Evolutionary conservation across 2,888 invertebrate species (phyloP).

Genomic region (Eumerus sabulonum): DNA sequence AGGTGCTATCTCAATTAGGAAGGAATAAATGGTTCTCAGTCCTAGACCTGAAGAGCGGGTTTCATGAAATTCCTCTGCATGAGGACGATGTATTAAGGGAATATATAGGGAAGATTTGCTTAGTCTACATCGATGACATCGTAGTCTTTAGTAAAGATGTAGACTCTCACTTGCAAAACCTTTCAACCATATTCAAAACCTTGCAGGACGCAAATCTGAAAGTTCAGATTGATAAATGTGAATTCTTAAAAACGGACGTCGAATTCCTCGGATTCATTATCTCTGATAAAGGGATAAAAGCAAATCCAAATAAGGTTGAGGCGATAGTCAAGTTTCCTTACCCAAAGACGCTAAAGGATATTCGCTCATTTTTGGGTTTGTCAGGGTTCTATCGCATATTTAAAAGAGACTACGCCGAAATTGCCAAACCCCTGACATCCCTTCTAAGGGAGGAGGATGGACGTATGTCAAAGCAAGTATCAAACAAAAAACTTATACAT

Average conservation of each 20-base stretch:
- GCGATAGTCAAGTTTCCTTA: constrained; percentile 34
- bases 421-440: background rate
- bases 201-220: constrained; percentile 26
- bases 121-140: constrained; percentile 10
- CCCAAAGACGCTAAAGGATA: constrained; percentile 44
- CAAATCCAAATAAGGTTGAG: constrained; percentile 36
- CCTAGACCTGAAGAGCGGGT: constrained; percentile 33
- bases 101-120: background rate
- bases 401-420: background rate
- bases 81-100: constrained; percentile 9
- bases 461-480: background rate
- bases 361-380: constrained; percentile 30
- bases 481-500: too few relatives aligned
- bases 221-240: constrained; percentile 50
- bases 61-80: constrained; percentile 28
- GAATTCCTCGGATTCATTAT: constrained; percentile 52
- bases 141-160: constrained; percentile 23
- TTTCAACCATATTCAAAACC: constrained; percentile 34
- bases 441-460: background rate
- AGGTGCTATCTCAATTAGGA: constrained; percentile 25
- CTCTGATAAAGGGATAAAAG: constrained; percentile 52
- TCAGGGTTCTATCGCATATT: constrained; percentile 22
- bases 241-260: constrained; percentile 42
- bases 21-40: constrained; percentile 27
- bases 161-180: constrained; percentile 8